Evolutionary conservation across 2,888 invertebrate genomes (phyloP).

Genomic region (Malacosoma neustria): DNA sequence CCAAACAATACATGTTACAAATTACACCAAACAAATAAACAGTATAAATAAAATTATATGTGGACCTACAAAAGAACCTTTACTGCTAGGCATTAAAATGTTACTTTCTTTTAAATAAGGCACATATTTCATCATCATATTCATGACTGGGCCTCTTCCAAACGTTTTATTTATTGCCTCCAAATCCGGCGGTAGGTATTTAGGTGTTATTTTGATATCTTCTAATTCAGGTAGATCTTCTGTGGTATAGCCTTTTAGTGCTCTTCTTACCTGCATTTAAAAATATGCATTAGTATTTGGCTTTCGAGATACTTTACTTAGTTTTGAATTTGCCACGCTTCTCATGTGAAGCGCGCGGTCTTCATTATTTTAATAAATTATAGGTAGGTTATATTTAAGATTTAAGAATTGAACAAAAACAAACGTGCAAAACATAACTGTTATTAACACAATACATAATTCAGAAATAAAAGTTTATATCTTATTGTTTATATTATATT

Average conservation of each 20-base stretch:
- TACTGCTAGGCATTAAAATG: conserved; percentile 13
- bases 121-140: conserved; percentile 45
- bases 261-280: neutral
- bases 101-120: conserved; percentile 41
- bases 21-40: conserved; percentile 9
- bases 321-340: no score
- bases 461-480: no score
- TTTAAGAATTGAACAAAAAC: no score
- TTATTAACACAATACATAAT: no score
- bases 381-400: no score
- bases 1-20: neutral
- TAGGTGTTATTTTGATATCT: neutral
- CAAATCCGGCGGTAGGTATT: conserved; percentile 3
- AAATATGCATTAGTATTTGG: no score
- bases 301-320: no score
- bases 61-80: neutral
- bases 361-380: no score
- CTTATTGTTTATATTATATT: no score
- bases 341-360: no score
- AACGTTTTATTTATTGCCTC: conserved; percentile 10
- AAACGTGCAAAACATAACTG: no score
- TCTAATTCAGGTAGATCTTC: neutral
- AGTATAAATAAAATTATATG: conserved; percentile 7
- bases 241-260: neutral
- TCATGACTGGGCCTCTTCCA: conserved; percentile 34